These are phyloP conservation scores for Oreochromis mossambicus DNA, from an alignment of 2,797 vertebrate genomes.

Conservation along the genomic window DNA sequence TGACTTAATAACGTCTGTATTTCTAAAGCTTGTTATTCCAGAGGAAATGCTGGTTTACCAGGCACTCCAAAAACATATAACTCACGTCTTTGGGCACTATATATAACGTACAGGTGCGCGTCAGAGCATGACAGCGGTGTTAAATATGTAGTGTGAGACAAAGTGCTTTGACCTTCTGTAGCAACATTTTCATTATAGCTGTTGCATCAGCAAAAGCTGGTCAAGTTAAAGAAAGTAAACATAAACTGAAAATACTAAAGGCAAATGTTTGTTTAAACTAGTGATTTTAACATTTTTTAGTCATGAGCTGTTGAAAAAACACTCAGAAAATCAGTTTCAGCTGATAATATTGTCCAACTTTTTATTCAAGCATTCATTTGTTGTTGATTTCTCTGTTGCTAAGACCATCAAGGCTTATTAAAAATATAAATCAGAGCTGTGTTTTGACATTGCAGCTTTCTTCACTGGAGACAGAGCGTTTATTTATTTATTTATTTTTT, in stretches of 20 bases:
- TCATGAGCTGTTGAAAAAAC: not conserved
- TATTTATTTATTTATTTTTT: not conserved
- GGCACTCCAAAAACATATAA: not conserved
- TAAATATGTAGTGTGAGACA: constrained; percentile 14
- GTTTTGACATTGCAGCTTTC: not conserved
- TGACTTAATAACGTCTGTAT: constrained; percentile 19
- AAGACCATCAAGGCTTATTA: not conserved
- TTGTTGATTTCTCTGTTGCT: not conserved
- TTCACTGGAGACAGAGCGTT: not conserved
- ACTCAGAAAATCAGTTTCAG: rapidly evolving
- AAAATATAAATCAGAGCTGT: not conserved
- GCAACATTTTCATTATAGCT: not conserved
- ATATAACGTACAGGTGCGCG: not conserved
- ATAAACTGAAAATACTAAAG: not conserved
- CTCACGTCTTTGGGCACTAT: not conserved
- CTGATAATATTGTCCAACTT: not conserved
- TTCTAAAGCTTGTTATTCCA: constrained; percentile 28
- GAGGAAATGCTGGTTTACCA: not conserved
- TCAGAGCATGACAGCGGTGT: not conserved
- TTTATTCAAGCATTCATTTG: not conserved
- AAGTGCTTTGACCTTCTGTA: not conserved
- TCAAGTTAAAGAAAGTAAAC: not conserved
- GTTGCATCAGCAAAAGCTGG: not conserved
- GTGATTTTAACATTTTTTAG: not conserved
- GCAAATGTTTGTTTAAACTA: not conserved